Evolutionary conservation across 2,888 invertebrate genomes (phyloP).

Genomic region (Drosophila imparisetae): DNA sequence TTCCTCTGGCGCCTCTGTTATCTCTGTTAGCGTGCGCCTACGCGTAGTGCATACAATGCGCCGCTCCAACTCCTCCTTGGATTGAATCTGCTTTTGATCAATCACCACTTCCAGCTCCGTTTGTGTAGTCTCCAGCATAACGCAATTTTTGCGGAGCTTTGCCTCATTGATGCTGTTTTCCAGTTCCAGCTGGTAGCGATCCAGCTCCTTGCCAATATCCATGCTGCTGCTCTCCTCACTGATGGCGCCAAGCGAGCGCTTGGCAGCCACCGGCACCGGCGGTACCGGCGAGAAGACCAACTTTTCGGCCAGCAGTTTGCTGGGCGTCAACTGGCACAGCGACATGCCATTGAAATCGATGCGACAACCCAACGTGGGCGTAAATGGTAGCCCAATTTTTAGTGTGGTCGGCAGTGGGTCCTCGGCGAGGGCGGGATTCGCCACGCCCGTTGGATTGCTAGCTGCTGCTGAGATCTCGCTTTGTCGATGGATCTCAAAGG

Average conservation of each 20-base stretch:
- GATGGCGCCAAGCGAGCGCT: constrained; percentile 77
- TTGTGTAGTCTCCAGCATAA: constrained; percentile 29
- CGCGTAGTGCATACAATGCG: constrained; percentile 58
- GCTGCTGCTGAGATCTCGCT: constrained; percentile 47
- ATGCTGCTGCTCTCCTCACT: constrained; percentile 82
- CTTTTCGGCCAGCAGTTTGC: constrained; percentile 82
- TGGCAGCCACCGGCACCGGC: constrained; percentile 35
- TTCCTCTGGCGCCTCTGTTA: constrained; percentile 62
- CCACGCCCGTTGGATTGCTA: constrained; percentile 53
- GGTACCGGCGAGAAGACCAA: constrained; percentile 81
- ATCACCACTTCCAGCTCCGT: constrained; percentile 31
- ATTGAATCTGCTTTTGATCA: constrained; percentile 21
- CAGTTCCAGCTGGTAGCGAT: constrained; percentile 84
- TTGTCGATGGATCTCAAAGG: constrained; percentile 82
- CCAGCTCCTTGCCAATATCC: constrained; percentile 84
- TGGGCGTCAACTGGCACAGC: constrained; percentile 80
- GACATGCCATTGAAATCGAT: constrained; percentile 83
- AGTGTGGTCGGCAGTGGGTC: constrained; percentile 66
- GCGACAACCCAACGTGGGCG: constrained; percentile 82
- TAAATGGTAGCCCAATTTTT: constrained; percentile 82
- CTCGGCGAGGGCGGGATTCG: constrained; percentile 62
- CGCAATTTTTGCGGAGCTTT: constrained; percentile 76
- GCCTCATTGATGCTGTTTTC: constrained; percentile 85
- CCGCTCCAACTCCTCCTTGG: constrained; percentile 42
- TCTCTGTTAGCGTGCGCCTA: constrained; percentile 58